phyloP scores from a whole-genome alignment of 2,113 vertebrate genomes.

The Athene cunicularia region DNA sequence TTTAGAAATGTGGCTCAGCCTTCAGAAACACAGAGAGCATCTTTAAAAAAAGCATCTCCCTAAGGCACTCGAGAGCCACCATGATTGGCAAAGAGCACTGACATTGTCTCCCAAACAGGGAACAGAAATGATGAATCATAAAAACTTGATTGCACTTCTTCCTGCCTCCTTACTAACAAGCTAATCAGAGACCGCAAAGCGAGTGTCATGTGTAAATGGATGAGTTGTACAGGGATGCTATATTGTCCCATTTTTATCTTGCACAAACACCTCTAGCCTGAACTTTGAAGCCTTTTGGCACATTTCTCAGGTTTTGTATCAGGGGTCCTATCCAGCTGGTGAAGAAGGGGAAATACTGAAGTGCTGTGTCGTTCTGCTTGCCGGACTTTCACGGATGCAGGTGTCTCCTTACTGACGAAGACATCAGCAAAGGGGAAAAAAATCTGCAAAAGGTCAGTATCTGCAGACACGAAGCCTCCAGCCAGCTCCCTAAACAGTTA shows the following conservation, averaged over 20 bases:
- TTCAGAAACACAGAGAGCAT: slow-evolving; percentile 35
- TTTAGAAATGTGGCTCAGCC: slow-evolving; percentile 44
- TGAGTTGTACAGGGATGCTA: slow-evolving; percentile 66
- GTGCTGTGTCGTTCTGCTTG: slow-evolving; percentile 10
- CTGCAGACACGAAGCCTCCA: not conserved
- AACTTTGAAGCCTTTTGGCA: slow-evolving; percentile 74
- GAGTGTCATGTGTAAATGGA: slow-evolving; percentile 71
- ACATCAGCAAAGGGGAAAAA: slow-evolving; percentile 55
- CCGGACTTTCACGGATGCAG: slow-evolving; percentile 75
- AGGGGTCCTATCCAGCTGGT: slow-evolving; percentile 69
- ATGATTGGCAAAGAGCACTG: slow-evolving; percentile 69
- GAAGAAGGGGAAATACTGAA: slow-evolving; percentile 68
- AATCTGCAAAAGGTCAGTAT: slow-evolving; percentile 63
- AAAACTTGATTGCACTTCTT: slow-evolving; percentile 72
- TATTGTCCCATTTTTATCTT: slow-evolving; percentile 76
- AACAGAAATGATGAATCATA: slow-evolving; percentile 78
- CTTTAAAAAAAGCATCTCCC: slow-evolving; percentile 70
- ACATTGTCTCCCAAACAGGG: slow-evolving; percentile 73
- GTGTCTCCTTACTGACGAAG: slow-evolving; percentile 77
- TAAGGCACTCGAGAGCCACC: slow-evolving; percentile 49
- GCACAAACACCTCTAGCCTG: slow-evolving; percentile 75
- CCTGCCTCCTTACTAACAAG: slow-evolving; percentile 73
- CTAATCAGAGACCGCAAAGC: slow-evolving; percentile 58
- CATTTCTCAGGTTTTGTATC: slow-evolving; percentile 56
- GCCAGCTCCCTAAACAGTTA: slow-evolving; percentile 33